These are phyloP conservation scores for Congeria kusceri DNA, from an alignment of 2,888 invertebrate species.

Conservation along the genomic window DNA sequence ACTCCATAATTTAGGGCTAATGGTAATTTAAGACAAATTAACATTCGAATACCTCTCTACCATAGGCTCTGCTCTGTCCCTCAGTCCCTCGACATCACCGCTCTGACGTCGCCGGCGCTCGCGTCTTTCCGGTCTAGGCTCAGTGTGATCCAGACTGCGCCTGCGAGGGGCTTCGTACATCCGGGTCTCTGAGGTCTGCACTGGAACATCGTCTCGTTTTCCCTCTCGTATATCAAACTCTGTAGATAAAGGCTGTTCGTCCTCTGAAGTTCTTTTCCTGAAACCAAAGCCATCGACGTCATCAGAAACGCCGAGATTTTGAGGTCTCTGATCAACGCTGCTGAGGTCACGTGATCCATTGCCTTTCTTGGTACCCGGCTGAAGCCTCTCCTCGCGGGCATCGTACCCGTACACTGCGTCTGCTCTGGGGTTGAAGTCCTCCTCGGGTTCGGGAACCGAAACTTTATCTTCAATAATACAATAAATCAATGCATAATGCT, in stretches of 20 bases:
- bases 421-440: slow-evolving; percentile 56
- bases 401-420: not conserved
- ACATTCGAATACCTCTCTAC: slow-evolving; percentile 10
- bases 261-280: not conserved
- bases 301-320: not conserved
- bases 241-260: too few species aligned
- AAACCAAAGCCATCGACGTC: slow-evolving; percentile 2
- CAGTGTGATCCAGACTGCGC: slow-evolving; percentile 26
- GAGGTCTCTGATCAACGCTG: not conserved
- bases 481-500: too few species aligned
- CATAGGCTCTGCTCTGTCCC: slow-evolving; percentile 41
- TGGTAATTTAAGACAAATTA: too few species aligned
- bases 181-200: slow-evolving; percentile 1
- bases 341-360: not conserved
- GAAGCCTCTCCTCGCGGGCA: not conserved
- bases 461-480: not conserved
- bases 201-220: not conserved
- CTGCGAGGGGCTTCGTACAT: slow-evolving; percentile 29
- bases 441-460: not conserved
- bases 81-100: slow-evolving; percentile 51
- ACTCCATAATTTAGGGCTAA: too few species aligned
- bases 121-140: slow-evolving; percentile 29
- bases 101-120: slow-evolving; percentile 54
- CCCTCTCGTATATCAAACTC: not conserved
- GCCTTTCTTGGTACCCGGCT: slow-evolving; percentile 3